Conservation (phyloP, 2,888 invertebrate species). For the Dugesia japonica region DNA sequence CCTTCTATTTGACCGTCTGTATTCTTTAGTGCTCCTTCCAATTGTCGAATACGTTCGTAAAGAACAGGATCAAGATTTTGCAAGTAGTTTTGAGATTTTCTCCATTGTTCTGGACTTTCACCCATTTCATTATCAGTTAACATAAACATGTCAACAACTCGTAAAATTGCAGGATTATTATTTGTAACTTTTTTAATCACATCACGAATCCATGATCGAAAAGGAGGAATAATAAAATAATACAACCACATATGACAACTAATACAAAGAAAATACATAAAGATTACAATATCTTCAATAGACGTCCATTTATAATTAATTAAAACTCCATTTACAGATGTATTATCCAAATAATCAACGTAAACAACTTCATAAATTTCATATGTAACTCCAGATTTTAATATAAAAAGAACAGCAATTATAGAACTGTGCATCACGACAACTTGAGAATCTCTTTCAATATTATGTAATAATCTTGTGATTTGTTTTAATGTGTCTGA, state of each 20-base stretch:
- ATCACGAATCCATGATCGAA: constrained; percentile 14
- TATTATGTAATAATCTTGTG: background rate
- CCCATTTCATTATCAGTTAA: constrained; percentile 13
- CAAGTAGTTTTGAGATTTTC: background rate
- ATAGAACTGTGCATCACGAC: background rate
- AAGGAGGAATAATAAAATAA: background rate
- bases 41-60: background rate
- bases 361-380: background rate
- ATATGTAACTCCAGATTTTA: background rate
- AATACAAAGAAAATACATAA: background rate
- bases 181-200: background rate
- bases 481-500: background rate
- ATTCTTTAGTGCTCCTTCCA: background rate
- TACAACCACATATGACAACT: constrained; percentile 9
- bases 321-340: background rate
- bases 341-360: background rate
- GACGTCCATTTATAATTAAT: constrained; percentile 6
- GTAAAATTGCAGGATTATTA: background rate
- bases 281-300: background rate
- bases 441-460: background rate
- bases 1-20: background rate
- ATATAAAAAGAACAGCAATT: background rate
- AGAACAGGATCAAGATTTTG: constrained; percentile 8
- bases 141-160: constrained; percentile 11
- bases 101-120: constrained; percentile 1